Percentiles rank a stretch among this genome's conserved stretches.
Evolutionary conservation across 2,797 vertebrate species (phyloP).

Genomic region (Cichlasoma orientale): DNA sequence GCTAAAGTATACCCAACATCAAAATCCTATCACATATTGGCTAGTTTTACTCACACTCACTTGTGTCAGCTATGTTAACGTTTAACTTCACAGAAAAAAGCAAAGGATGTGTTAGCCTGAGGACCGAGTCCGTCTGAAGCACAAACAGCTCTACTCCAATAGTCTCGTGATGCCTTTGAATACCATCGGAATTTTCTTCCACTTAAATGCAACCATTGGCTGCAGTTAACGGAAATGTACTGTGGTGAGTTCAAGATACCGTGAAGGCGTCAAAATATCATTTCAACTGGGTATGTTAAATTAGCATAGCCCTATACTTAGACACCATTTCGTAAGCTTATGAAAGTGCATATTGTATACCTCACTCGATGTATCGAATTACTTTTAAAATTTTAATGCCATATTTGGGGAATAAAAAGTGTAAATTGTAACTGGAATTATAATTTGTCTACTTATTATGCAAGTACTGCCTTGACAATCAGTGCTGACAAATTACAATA

Average conservation of each 20-base stretch:
- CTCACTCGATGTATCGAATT: not conserved
- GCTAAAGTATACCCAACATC: not conserved
- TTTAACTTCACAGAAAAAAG: not conserved
- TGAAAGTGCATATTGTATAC: rapidly evolving
- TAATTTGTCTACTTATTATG: too few species aligned
- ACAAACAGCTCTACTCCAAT: rapidly evolving
- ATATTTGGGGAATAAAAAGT: too few species aligned
- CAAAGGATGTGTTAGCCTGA: not conserved
- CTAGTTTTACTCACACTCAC: not conserved
- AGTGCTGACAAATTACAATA: too few species aligned
- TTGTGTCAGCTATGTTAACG: not conserved
- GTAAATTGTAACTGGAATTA: too few species aligned
- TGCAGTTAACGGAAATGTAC: not conserved
- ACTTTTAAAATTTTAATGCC: not conserved
- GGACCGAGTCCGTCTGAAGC: rapidly evolving
- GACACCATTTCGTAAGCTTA: not conserved
- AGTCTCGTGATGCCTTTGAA: not conserved
- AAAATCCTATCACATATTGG: not conserved
- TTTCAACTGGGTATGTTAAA: not conserved
- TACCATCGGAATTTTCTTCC: not conserved
- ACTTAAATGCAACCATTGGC: too few species aligned
- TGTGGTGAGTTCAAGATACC: not conserved
- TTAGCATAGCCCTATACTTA: not conserved
- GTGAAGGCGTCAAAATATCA: not conserved
- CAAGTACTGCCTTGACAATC: not conserved